Evolutionary conservation across 2,888 invertebrate species (phyloP).

Genomic region (Himalopsyche tibetana): DNA sequence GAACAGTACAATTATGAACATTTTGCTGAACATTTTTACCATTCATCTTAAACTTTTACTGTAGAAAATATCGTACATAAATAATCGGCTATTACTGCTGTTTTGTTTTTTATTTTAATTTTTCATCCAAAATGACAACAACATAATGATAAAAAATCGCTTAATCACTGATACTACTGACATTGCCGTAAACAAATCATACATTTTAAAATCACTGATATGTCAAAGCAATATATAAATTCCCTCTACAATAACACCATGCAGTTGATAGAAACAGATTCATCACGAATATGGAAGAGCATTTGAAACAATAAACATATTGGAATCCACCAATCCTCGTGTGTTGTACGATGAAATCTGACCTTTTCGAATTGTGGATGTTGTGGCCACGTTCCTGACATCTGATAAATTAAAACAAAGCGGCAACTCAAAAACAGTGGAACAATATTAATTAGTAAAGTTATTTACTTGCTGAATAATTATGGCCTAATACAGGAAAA

Average conservation of each 20-base stretch:
- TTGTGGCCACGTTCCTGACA: conserved; percentile 60
- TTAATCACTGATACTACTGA: too few relatives aligned
- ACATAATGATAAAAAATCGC: too few relatives aligned
- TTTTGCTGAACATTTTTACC: too few relatives aligned
- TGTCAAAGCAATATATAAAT: neutral
- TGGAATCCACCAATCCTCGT: neutral
- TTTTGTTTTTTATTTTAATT: too few relatives aligned
- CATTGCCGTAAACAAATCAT: neutral
- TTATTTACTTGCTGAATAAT: neutral
- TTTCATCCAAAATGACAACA: too few relatives aligned
- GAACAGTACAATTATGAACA: too few relatives aligned
- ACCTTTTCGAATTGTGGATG: conserved; percentile 59
- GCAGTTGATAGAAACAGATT: neutral
- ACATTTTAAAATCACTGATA: conserved; percentile 12
- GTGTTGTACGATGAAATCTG: conserved; percentile 45
- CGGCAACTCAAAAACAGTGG: conserved; percentile 43
- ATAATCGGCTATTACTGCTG: too few relatives aligned
- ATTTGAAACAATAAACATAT: neutral
- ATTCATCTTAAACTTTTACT: too few relatives aligned
- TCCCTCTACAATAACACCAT: conserved; percentile 27
- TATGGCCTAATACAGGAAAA: neutral
- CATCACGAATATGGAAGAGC: neutral
- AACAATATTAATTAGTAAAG: conserved; percentile 40
- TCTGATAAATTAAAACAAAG: conserved; percentile 53
- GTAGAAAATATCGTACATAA: too few relatives aligned